Evolutionary conservation across 2,888 invertebrate genomes (phyloP).

Genomic region (Tetragnatha montana): DNA sequence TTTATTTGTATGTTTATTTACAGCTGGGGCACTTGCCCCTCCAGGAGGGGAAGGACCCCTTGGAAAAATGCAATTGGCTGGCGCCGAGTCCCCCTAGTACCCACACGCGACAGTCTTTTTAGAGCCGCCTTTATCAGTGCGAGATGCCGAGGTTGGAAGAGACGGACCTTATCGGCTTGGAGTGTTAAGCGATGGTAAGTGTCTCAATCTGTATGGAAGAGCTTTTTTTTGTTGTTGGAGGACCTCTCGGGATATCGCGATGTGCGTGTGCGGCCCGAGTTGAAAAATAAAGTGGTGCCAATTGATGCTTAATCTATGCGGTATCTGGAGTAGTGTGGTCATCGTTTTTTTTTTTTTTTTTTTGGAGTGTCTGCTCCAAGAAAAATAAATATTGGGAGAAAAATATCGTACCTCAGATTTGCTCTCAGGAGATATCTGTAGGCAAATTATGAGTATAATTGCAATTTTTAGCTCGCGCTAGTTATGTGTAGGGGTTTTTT

Average conservation of each 20-base stretch:
- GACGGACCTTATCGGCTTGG: neutral
- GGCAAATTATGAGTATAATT: too few relatives aligned
- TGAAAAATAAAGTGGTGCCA: neutral
- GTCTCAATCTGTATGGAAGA: neutral
- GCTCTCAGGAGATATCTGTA: too few relatives aligned
- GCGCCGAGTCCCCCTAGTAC: neutral
- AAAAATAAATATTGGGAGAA: too few relatives aligned
- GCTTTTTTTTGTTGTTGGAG: neutral
- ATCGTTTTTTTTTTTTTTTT: too few relatives aligned
- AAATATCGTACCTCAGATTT: too few relatives aligned
- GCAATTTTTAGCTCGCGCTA: too few relatives aligned
- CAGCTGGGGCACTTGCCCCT: slow-evolving; percentile 21
- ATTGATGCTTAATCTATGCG: neutral
- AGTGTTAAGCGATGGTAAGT: neutral
- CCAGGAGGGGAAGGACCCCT: slow-evolving; percentile 2
- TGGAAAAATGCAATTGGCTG: slow-evolving; percentile 39
- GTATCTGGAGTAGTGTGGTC: neutral
- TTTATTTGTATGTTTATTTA: slow-evolving; percentile 11
- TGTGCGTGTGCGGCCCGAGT: neutral
- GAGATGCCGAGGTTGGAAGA: neutral
- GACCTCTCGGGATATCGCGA: neutral
- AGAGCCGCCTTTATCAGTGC: neutral
- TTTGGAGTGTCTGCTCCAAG: too few relatives aligned
- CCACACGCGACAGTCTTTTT: slow-evolving; percentile 16
- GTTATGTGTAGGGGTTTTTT: too few relatives aligned